Evolutionary conservation across 2,888 invertebrate genomes (phyloP).

Genomic region (Rotaria socialis): DNA sequence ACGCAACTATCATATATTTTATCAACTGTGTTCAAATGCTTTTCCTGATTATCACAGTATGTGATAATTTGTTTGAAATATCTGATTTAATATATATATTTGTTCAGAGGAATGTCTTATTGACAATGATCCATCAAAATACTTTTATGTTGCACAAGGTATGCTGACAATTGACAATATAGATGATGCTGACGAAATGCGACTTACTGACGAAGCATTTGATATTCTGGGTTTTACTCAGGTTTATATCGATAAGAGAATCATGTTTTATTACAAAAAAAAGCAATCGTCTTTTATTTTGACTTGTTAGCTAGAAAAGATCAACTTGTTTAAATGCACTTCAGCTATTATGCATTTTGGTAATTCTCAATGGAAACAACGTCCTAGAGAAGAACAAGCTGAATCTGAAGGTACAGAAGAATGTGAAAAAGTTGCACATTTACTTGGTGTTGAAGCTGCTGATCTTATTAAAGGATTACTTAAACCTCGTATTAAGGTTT

Average conservation of each 20-base stretch:
- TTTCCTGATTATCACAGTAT: conserved; percentile 47
- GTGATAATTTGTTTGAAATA: neutral
- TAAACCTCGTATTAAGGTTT: conserved; percentile 87
- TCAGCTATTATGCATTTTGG: conserved; percentile 99
- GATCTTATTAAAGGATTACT: conserved; percentile 74
- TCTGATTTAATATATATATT: neutral
- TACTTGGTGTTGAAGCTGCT: conserved; percentile 79
- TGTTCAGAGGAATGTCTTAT: conserved; percentile 72
- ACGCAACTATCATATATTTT: conserved; percentile 99
- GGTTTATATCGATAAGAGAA: neutral
- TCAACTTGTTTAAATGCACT: conserved; percentile 92
- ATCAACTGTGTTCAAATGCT: conserved; percentile 70
- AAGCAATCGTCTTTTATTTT: neutral
- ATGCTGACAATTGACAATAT: conserved; percentile 85
- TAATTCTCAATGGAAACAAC: conserved; percentile 99
- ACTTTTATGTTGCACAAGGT: conserved; percentile 90
- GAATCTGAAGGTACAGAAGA: conserved; percentile 84
- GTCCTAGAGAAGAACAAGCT: conserved; percentile 99
- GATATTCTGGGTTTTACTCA: conserved; percentile 95
- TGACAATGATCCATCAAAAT: conserved; percentile 71
- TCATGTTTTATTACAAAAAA: neutral
- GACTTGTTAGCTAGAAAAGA: conserved; percentile 69
- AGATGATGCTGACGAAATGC: conserved; percentile 89
- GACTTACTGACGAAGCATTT: conserved; percentile 73
- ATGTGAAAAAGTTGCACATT: conserved; percentile 74